Base-by-base conservation (phyloP, 2,888 invertebrate species). In the Homarus gammarus region DNA sequence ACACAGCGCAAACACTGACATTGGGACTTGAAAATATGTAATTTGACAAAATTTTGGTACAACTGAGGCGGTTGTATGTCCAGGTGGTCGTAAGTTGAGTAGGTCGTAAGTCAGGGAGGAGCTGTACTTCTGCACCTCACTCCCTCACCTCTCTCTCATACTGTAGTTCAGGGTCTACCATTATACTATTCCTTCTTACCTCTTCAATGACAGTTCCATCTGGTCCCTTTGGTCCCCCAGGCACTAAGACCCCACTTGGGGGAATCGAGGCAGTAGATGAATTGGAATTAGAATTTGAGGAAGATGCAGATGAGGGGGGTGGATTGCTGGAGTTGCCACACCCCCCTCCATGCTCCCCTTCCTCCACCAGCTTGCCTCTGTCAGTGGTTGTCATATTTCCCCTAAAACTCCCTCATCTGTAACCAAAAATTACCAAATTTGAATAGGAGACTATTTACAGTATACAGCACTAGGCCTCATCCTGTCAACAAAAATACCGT, bases 201-300 rank as follows among this genome's bases (percentile, higher is more conserved):
- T 92, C 92, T 68, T 92, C 92, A 68, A 92, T 92, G 70, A 92
- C 90, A 68, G 92, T 92, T 44, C 92, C 92, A 90, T 92, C 92
- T 49, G 92, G 92, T 68, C 92, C 92, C 77, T 92, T 92, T 6
- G 92, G 92, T 49, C 92, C 92, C n/a, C 92, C 92, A 27, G 92
- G 92, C 18, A 92, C 92, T 33, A 92, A 64, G 15, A 89, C 87
- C 27, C 92, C 92, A 79, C 92, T 92, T 15, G 92, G 90, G 33
- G 92, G 92, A 56, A 89, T 89, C 75, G 85, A 88, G 33, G 72
- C 51, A 10, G 89, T 73, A 33, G 85, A 84, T 33, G 86, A 86
- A 56, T 91, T 88, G 51, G 90, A 77, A 68, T 87, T 82, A 33
- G 84, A 84, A 68, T 89, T 89, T 49, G 86, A 84, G 72, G 89